Evolutionary conservation across 2,888 invertebrate genomes (phyloP).

Genomic region (Plebejus melissa): DNA sequence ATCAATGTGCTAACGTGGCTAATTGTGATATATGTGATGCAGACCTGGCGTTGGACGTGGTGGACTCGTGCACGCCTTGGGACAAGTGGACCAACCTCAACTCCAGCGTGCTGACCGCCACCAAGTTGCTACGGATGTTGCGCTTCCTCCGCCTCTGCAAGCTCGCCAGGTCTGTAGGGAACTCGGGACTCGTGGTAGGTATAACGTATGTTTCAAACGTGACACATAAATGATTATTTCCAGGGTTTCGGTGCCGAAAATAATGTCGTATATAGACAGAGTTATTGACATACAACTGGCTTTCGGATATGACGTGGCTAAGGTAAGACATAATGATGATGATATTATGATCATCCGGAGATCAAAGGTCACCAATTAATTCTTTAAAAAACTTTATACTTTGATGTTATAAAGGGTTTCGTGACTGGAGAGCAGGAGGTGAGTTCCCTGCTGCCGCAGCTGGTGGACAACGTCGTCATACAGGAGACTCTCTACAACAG

Average conservation of each 20-base stretch:
- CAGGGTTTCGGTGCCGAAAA: constrained; percentile 53
- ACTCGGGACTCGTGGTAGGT: background rate
- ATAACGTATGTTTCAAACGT: background rate
- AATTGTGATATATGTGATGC: constrained; percentile 28
- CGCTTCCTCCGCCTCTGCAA: constrained; percentile 68
- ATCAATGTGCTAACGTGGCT: background rate
- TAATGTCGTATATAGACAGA: constrained; percentile 74
- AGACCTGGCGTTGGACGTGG: constrained; percentile 66
- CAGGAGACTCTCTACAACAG: constrained; percentile 56
- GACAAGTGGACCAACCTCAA: constrained; percentile 65
- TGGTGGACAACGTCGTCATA: constrained; percentile 64
- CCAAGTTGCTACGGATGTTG: constrained; percentile 63
- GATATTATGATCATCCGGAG: no score
- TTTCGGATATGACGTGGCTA: constrained; percentile 81
- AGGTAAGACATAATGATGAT: constrained; percentile 48
- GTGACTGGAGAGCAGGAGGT: constrained; percentile 81
- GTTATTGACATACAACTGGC: constrained; percentile 78
- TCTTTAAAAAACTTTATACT: background rate
- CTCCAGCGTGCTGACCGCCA: constrained; percentile 65
- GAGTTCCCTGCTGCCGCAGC: constrained; percentile 70
- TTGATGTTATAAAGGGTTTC: constrained; percentile 65
- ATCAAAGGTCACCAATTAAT: no score
- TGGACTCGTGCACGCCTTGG: constrained; percentile 59
- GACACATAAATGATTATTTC: constrained; percentile 23
- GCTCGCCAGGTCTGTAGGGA: constrained; percentile 52